Evolutionary conservation across 1,140 invertebrate genomes (phyloP).

Genomic region (Wiebesia pumilae): DNA sequence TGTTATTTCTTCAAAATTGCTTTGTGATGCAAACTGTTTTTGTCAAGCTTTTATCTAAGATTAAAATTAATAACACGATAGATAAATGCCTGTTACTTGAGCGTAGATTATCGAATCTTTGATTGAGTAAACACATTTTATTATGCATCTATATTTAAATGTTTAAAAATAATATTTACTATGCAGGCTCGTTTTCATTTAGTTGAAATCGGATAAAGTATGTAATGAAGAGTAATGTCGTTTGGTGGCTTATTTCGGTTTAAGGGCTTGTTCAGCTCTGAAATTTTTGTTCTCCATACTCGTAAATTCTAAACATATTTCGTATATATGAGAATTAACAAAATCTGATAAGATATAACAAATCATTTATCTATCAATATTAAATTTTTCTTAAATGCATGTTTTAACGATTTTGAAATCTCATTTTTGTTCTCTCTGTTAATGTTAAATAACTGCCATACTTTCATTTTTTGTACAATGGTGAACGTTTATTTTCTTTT

Average conservation of each 20-base stretch:
- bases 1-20: not conserved
- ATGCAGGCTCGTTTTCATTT: not conserved
- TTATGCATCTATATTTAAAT: no score
- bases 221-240: not conserved
- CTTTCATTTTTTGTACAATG: no score
- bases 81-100: not conserved
- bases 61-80: not conserved
- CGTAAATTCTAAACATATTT: not conserved
- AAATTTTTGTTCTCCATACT: not conserved
- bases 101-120: no score
- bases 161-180: no score
- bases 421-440: no score
- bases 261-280: not conserved
- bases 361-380: no score
- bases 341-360: not conserved
- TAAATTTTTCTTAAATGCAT: no score
- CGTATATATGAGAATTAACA: not conserved
- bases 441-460: no score
- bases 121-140: no score
- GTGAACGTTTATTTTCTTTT: no score
- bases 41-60: not conserved
- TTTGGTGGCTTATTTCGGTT: not conserved
- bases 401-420: no score
- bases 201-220: not conserved
- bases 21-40: not conserved